Base-by-base conservation (phyloP, 1,140 invertebrate species). In the Lordiphosa stackelbergi region DNA sequence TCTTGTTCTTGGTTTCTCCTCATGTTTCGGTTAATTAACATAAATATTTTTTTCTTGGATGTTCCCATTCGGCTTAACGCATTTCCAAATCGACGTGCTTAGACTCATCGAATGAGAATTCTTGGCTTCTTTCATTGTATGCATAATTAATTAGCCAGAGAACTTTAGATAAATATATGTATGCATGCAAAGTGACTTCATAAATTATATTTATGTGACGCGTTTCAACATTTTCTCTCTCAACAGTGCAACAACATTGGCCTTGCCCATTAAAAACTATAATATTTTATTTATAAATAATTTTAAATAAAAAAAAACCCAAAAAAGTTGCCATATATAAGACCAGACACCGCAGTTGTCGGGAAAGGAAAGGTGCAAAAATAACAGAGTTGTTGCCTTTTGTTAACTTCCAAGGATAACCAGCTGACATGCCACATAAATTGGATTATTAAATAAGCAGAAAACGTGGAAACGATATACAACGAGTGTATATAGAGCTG, bases 371-470 rank as follows among this genome's bases (percentile, higher is more conserved):
- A 69, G 42, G 24, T 31, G 13, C 43, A 41, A 43, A 60, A 38
- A 48, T 13, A 54, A 54, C 36, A 38, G 65, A 19, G 19, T 19
- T 69, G 59, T 69, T 65, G 65, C 81, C 62, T 65, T 71, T 24
- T 24, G 28, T 8, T 31, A 31, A 31, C 7, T 31, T 8, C 7
- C 75, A 81, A 81, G 75, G 75, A 81, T 81, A 81, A 81, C 77
- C 75, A 83, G 75, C 75, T 83, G 75, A 75, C 68, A 81, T 81
- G 75, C 72, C 75, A 83, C 75, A 81, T 83, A 83, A 75, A 81
- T 83, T 83, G 77, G 77, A 83, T 72, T 81, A 81, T 61, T 83
- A 59, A 79, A 48, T 34, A 72, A 43, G 45, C 71, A 53, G 34
- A 49, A 37, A 40, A 40, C 36, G 49, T 52, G 55, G 45, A 35